Evolutionary conservation across 2,888 invertebrate species (phyloP), one percentile per base, ranked within the genome.

Genomic region (Amphimallon solstitiale): DNA sequence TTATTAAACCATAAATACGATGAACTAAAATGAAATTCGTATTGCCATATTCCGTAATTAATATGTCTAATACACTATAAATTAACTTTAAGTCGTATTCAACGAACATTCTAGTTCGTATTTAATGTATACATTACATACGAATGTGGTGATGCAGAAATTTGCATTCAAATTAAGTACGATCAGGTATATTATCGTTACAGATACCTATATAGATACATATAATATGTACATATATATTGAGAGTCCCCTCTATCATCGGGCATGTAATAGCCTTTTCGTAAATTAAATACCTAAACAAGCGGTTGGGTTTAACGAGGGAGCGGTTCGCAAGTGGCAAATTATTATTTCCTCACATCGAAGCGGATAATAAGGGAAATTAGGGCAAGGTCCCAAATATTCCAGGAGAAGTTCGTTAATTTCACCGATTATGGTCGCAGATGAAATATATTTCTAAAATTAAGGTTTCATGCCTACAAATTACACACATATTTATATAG

Each of bases 311-410:
- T 56, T 51, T 56, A 56, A 56, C 56, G 12, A 40, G 56, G 40
- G 40, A 40, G 56, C 40, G 56, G 51, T 51, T 51, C 23, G 23
- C 40, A 40, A 56, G 40, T 56, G 56, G 56, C 56, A 40, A 56
- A 56, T 56, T 56, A 52, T 52, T 52, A 56, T 56, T 38, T 56
- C 56, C 56, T 56, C 56, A 56, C 56, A 56, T 56, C 56, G 56
- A 23, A 56, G 21, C 40, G 56, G 40, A 40, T 56, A 56, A 56
- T 56, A 56, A 56, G 56, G 40, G 56, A 56, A 56, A 56, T 56
- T 56, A 56, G 56, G 23, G 12, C 40, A 21, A 2, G 9, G 12
- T 35, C 40, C 56, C 37, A 23, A 56, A 43, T 56, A 56, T 40
- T 40, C 40, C 38, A 23, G 23, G 23, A 56, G 56, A 56, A 56